phyloP scores from a whole-genome alignment of 2,113 vertebrate species.

The Python bivittatus region DNA sequence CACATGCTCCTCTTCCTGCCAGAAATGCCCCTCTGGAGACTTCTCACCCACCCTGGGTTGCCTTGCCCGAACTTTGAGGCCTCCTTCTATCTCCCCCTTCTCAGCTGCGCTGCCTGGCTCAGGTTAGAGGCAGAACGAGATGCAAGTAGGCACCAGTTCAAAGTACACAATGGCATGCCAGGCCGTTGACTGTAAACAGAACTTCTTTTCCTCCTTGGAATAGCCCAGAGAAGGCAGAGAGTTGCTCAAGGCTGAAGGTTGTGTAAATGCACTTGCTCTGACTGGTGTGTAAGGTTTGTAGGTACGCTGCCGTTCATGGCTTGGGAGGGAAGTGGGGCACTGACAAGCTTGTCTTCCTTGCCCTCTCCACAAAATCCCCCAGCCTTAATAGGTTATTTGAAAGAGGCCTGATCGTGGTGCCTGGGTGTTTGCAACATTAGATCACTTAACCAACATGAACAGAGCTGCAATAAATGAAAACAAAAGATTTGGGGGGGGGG shows the following conservation, averaged over 20 bases:
- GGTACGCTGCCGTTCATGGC: accelerated
- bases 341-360: accelerated
- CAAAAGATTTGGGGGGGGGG: neutral
- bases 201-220: neutral
- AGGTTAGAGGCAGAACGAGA: neutral
- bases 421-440: neutral
- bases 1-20: neutral
- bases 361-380: neutral
- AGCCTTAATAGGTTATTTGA: neutral
- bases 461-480: neutral
- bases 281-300: neutral
- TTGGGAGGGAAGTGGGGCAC: neutral
- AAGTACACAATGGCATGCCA: conserved; percentile 30
- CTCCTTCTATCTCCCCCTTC: neutral
- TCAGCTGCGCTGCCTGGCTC: neutral
- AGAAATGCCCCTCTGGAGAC: neutral
- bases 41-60: neutral
- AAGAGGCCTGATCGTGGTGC: neutral
- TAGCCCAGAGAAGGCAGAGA: neutral
- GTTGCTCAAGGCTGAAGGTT: neutral
- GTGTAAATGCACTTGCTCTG: accelerated
- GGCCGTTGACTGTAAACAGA: conserved; percentile 14
- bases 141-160: conserved; percentile 34
- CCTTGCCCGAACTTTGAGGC: neutral
- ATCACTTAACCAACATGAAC: neutral